Evolutionary conservation across 2,113 vertebrate genomes (phyloP).

Genomic region (Leucopsar rothschildi): DNA sequence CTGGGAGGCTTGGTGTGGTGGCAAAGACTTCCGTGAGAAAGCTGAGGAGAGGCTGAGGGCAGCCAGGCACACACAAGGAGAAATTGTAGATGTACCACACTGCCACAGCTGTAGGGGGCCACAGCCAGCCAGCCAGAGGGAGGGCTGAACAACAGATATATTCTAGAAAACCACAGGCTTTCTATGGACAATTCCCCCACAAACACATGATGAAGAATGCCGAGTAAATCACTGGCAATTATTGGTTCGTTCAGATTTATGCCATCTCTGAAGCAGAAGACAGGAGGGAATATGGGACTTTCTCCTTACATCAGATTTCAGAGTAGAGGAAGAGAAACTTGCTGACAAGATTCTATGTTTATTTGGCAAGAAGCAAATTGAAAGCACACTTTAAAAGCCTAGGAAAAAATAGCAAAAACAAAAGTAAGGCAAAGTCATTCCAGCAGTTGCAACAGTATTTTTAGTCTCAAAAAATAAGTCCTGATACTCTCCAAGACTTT

Average conservation of each 20-base stretch:
- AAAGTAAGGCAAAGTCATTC: not conserved
- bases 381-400: constrained; percentile 1
- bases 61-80: not conserved
- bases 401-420: not conserved
- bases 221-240: not conserved
- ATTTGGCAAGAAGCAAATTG: constrained; percentile 26
- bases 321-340: not conserved
- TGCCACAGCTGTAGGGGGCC: not conserved
- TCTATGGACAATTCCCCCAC: not conserved
- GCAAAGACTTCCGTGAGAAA: not conserved
- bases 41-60: not conserved
- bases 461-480: not conserved
- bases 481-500: not conserved
- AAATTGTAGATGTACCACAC: not conserved
- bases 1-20: not conserved
- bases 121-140: not conserved
- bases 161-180: not conserved
- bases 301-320: not conserved
- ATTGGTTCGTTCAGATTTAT: not conserved
- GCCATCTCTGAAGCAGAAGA: not conserved
- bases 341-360: constrained; percentile 21
- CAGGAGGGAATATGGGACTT: not conserved
- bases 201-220: rapidly evolving
- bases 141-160: not conserved
- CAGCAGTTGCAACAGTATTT: not conserved